A percentile compares a stretch with the other conserved stretches of the same genome.
Evolutionary conservation across 2,113 vertebrate species (phyloP).

Genomic region (Peromyscus californicus): DNA sequence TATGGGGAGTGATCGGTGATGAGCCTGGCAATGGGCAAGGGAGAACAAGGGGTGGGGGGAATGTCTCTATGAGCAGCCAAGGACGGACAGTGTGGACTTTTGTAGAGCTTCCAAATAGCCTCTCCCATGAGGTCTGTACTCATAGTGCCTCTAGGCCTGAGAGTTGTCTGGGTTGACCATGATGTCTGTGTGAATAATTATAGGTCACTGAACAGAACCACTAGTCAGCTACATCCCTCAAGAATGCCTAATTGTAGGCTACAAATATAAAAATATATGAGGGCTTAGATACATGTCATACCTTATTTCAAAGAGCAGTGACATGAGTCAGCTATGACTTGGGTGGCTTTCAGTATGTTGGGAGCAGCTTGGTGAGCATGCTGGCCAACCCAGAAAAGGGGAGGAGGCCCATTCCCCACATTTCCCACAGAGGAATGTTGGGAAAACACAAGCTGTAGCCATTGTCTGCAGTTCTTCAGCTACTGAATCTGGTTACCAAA

Average conservation of each 20-base stretch:
- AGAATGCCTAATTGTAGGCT: conserved; percentile 82
- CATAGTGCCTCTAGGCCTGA: conserved; percentile 30
- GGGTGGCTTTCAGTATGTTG: conserved; percentile 76
- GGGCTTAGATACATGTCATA: conserved; percentile 77
- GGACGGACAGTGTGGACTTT: background rate
- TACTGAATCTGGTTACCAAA: background rate
- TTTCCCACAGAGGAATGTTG: background rate
- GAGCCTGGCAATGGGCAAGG: background rate
- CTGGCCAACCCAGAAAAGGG: background rate
- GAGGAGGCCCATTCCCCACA: background rate
- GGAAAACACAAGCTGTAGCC: background rate
- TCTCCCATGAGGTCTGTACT: conserved; percentile 20
- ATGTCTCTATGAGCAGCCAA: background rate
- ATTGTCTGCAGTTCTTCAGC: background rate
- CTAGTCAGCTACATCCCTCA: conserved; percentile 81
- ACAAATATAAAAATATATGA: conserved; percentile 78
- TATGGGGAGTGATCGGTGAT: background rate
- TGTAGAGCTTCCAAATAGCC: background rate
- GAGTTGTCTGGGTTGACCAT: conserved; percentile 41
- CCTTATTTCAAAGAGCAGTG: conserved; percentile 71
- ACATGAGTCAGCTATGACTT: conserved; percentile 76
- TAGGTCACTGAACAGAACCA: conserved; percentile 72
- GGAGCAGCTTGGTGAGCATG: conserved; percentile 1
- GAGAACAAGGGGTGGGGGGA: background rate
- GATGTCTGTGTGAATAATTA: conserved; percentile 78